phyloP scores from a whole-genome alignment of 2,888 invertebrate genomes.

The Serrognathus titanus region DNA sequence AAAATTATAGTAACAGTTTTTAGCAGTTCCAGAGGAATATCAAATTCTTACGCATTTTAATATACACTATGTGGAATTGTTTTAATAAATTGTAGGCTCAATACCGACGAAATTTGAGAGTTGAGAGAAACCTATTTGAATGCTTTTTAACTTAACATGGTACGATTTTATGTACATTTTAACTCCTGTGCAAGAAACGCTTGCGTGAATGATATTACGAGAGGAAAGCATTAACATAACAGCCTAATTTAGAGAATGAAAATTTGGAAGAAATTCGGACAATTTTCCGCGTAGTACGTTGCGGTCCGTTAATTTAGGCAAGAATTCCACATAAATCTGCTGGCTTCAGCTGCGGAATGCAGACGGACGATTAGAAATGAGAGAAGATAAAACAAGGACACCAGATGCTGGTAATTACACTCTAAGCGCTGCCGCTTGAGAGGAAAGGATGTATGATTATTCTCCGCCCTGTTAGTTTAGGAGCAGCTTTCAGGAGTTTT shows the following conservation, averaged over 20 bases:
- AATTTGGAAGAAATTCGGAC: neutral
- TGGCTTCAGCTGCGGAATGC: slow-evolving; percentile 1
- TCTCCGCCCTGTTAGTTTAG: neutral
- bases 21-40: no score
- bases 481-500: neutral
- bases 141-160: no score
- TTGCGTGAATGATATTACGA: no score
- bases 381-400: slow-evolving; percentile 1
- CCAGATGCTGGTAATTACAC: slow-evolving; percentile 1
- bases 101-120: no score
- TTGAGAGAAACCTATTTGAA: no score
- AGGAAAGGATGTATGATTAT: neutral
- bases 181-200: no score
- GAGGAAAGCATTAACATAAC: neutral
- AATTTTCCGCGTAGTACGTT: neutral
- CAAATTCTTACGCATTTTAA: no score
- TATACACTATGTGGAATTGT: no score
- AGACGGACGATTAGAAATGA: neutral
- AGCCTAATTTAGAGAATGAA: neutral
- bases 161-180: no score
- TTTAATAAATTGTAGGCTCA: no score
- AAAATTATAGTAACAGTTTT: no score
- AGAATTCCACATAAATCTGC: slow-evolving; percentile 1
- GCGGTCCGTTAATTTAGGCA: slow-evolving; percentile 1
- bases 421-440: neutral